Conservation (phyloP, 2,113 vertebrate species). For the Sardina pilchardus region DNA sequence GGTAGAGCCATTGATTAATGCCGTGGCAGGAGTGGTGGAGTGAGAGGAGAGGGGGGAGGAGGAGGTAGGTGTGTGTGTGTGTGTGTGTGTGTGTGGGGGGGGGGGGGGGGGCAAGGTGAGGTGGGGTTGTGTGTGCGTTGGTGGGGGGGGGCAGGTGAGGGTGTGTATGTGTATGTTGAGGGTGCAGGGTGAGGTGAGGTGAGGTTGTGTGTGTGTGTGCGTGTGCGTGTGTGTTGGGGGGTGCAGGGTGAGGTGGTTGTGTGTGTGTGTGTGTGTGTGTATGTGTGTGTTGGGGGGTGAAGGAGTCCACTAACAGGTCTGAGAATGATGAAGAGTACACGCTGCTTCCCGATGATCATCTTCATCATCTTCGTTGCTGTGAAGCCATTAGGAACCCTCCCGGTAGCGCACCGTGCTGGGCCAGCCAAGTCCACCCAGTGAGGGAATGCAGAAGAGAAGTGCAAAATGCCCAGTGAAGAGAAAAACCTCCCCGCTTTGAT, state of each 20-base stretch:
- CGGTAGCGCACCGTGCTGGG: not conserved
- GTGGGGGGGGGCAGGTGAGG: too few species aligned
- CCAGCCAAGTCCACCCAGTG: not conserved
- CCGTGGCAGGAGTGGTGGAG: constrained; percentile 1
- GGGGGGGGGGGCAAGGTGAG: too few species aligned
- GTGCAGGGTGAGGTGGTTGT: too few species aligned
- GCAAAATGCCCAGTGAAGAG: not conserved
- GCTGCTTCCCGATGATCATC: not conserved
- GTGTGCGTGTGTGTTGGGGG: not conserved
- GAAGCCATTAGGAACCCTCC: not conserved
- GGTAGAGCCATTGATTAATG: constrained; percentile 21
- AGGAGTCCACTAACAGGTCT: not conserved
- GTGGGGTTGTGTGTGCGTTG: not conserved
- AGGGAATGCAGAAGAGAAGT: not conserved
- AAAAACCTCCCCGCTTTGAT: not conserved
- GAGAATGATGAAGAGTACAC: not conserved
- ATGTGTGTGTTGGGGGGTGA: not conserved
- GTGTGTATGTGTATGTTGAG: too few species aligned
- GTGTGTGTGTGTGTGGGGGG: too few species aligned
- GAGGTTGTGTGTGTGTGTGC: too few species aligned
- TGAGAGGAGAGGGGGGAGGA: not conserved
- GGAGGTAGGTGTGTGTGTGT: too few species aligned
- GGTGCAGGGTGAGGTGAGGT: not conserved
- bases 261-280: too few species aligned
- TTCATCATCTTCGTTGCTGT: not conserved